Conservation (phyloP, 2,888 invertebrate genomes). For the Catocala nupta region DNA sequence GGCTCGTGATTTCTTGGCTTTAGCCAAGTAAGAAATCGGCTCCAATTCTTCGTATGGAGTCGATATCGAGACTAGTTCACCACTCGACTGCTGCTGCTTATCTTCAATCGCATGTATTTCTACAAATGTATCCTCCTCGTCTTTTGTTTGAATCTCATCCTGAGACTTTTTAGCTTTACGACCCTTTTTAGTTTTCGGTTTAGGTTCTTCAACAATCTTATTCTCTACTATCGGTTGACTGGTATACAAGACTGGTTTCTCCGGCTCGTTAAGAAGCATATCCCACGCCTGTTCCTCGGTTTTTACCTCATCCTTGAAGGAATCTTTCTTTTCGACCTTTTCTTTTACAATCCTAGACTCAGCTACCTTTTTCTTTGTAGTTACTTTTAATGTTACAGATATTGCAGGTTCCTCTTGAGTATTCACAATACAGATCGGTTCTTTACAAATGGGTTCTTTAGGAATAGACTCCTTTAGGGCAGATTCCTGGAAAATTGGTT, state of each 20-base stretch:
- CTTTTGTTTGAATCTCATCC: slow-evolving; percentile 69
- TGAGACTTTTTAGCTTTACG: slow-evolving; percentile 71
- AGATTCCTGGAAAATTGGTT: slow-evolving; percentile 3
- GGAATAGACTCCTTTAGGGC: not conserved
- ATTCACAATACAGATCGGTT: slow-evolving; percentile 11
- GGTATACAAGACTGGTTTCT: slow-evolving; percentile 55
- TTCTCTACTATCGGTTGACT: slow-evolving; percentile 51
- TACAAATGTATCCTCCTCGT: slow-evolving; percentile 80
- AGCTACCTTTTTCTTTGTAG: slow-evolving; percentile 47
- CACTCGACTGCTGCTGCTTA: slow-evolving; percentile 68
- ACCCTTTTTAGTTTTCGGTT: slow-evolving; percentile 71
- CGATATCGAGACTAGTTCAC: slow-evolving; percentile 79
- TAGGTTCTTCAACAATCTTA: slow-evolving; percentile 65
- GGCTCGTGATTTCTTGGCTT: slow-evolving; percentile 69
- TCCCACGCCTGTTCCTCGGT: slow-evolving; percentile 83
- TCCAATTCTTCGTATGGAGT: slow-evolving; percentile 73
- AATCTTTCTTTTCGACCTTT: slow-evolving; percentile 30
- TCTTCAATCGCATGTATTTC: slow-evolving; percentile 83
- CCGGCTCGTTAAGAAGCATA: slow-evolving; percentile 74
- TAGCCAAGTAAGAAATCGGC: slow-evolving; percentile 62
- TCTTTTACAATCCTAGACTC: slow-evolving; percentile 45
- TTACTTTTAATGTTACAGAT: slow-evolving; percentile 39
- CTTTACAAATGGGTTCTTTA: slow-evolving; percentile 4
- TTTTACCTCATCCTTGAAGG: slow-evolving; percentile 58
- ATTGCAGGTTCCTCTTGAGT: slow-evolving; percentile 25